Evolutionary conservation across 2,888 invertebrate species (phyloP).

Genomic region (Reticulitermes lucifugus): DNA sequence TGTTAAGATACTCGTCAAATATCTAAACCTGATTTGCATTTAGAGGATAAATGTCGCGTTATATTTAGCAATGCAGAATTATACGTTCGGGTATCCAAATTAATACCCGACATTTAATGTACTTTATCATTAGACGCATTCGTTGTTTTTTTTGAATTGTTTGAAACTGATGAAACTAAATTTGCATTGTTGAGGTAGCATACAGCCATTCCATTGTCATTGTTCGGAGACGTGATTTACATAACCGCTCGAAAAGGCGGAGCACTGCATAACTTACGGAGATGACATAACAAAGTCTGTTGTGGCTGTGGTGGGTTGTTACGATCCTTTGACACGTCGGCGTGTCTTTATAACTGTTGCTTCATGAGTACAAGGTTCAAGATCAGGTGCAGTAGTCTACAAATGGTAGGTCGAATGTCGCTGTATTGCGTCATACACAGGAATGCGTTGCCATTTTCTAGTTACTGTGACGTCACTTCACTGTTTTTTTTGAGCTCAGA

Average conservation of each 20-base stretch:
- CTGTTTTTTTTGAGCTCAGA: background rate
- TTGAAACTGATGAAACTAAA: background rate
- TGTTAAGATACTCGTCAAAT: no score
- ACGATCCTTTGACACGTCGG: background rate
- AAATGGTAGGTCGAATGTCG: no score
- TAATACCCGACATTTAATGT: background rate
- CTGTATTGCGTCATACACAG: background rate
- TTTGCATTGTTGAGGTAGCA: background rate
- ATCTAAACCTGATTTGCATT: no score
- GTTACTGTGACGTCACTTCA: background rate
- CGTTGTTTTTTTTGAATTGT: background rate
- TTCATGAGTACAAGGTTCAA: conserved; percentile 6
- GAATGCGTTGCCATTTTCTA: background rate
- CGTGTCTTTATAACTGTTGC: background rate
- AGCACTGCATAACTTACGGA: background rate
- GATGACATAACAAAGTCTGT: background rate
- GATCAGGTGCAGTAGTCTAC: background rate
- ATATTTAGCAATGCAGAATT: background rate
- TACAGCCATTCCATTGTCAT: background rate
- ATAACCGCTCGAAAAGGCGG: background rate
- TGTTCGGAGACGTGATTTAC: background rate
- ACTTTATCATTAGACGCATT: background rate
- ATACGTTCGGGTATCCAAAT: background rate
- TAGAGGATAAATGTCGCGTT: background rate
- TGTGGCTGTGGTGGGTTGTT: background rate